Evolutionary conservation across 2,113 vertebrate species (phyloP).

Genomic region (Barbus barbus): DNA sequence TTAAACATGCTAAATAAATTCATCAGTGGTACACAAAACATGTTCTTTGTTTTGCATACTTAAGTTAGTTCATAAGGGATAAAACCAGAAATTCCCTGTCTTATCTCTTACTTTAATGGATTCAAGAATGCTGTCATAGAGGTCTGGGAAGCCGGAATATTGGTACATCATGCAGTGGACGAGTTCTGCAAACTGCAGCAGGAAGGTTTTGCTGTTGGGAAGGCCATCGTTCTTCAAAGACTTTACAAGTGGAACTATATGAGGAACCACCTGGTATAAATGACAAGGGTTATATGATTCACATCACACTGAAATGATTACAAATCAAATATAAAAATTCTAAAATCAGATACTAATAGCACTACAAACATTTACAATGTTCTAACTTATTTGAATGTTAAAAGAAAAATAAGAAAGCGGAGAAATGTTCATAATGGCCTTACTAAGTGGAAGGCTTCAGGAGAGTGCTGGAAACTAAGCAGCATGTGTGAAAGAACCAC

Average conservation of each 20-base stretch:
- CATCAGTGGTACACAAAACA: too few relatives aligned
- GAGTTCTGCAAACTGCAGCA: constrained; percentile 88
- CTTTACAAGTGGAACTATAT: constrained; percentile 84
- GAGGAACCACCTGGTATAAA: constrained; percentile 84
- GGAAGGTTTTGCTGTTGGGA: constrained; percentile 85
- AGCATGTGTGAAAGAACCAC: constrained; percentile 97
- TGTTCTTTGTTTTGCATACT: too few relatives aligned
- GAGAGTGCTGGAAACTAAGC: constrained; percentile 98
- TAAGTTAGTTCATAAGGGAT: too few relatives aligned
- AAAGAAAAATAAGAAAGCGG: not conserved
- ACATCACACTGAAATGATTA: not conserved
- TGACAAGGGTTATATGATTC: not conserved
- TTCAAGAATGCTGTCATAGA: constrained; percentile 94
- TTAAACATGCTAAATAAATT: not conserved
- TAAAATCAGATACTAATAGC: too few relatives aligned
- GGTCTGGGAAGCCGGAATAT: constrained; percentile 97
- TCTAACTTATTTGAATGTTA: too few relatives aligned
- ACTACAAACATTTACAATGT: too few relatives aligned
- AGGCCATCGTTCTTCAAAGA: constrained; percentile 86
- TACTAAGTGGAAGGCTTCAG: constrained; percentile 98
- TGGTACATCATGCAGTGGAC: constrained; percentile 99
- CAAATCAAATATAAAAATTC: not conserved
- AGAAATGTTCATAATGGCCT: constrained; percentile 64
- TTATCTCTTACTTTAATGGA: constrained; percentile 85
- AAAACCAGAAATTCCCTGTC: not conserved